Percentiles rank a stretch among this genome's conserved stretches.
Conservation (phyloP, 2,113 vertebrate species). For the Dendropsophus ebraccatus region DNA sequence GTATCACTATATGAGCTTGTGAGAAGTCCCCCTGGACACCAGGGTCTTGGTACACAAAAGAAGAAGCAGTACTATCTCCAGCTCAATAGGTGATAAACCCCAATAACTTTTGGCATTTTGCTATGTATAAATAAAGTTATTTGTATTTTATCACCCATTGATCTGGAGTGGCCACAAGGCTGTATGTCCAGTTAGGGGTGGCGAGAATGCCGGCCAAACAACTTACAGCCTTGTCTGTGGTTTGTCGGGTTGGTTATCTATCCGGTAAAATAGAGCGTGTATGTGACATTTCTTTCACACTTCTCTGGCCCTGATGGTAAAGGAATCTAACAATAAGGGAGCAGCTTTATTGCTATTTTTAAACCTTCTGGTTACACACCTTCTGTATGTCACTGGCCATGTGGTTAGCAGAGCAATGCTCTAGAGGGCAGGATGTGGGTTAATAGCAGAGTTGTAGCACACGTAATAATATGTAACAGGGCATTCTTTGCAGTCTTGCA, state of each 20-base stretch:
- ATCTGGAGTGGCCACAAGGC: no score
- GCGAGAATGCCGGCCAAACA: neutral
- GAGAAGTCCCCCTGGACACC: no score
- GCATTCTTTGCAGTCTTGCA: neutral
- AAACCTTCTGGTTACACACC: neutral
- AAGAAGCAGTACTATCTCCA: no score
- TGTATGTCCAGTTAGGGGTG: neutral
- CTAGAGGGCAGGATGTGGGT: conserved; percentile 37
- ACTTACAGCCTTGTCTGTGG: no score
- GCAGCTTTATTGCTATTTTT: conserved; percentile 38
- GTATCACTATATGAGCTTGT: no score
- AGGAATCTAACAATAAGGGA: conserved; percentile 1
- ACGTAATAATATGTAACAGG: neutral
- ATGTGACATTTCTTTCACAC: neutral
- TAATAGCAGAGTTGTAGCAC: neutral
- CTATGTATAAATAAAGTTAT: no score
- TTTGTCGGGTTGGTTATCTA: neutral
- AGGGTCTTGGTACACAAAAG: no score
- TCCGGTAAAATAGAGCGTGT: neutral
- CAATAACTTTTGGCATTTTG: no score
- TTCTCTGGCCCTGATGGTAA: neutral
- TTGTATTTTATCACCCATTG: no score
- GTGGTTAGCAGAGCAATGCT: conserved; percentile 27
- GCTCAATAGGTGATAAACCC: no score
- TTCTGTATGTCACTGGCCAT: conserved; percentile 9